A percentile compares a stretch with the other conserved stretches of the same genome.
These are phyloP conservation scores for Halocynthia roretzi DNA, from an alignment of 23 tunicate species.

Conservation along the genomic window DNA sequence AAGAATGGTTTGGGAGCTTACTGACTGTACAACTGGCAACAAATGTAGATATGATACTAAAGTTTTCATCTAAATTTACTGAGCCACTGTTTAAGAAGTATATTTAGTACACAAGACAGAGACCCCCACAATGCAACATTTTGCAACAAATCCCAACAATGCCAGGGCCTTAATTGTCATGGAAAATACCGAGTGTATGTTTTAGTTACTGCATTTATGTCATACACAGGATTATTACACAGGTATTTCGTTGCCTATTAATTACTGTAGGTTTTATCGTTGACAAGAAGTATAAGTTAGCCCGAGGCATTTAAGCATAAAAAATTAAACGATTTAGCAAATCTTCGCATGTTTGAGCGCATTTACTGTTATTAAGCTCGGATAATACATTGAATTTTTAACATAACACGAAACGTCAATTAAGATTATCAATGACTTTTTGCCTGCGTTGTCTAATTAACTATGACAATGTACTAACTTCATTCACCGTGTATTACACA, in stretches of 20 bases:
- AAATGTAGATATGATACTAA: too few relatives aligned
- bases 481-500: too few relatives aligned
- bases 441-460: too few relatives aligned
- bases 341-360: not conserved
- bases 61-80: too few relatives aligned
- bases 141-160: constrained; percentile 3
- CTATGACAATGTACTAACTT: too few relatives aligned
- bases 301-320: not conserved
- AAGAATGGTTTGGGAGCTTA: too few relatives aligned
- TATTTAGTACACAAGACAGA: not conserved
- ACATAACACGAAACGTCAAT: too few relatives aligned
- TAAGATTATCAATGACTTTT: too few relatives aligned
- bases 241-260: not conserved
- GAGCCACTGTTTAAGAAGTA: not conserved
- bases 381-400: too few relatives aligned
- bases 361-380: too few relatives aligned
- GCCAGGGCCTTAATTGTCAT: not conserved
- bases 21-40: too few relatives aligned
- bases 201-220: not conserved
- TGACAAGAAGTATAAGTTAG: not conserved
- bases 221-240: not conserved
- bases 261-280: not conserved
- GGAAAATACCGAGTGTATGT: not conserved
- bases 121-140: not conserved
- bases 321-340: not conserved